Base-by-base conservation (phyloP, 1,140 invertebrate genomes). In the Drosophila kohkoa region DNA sequence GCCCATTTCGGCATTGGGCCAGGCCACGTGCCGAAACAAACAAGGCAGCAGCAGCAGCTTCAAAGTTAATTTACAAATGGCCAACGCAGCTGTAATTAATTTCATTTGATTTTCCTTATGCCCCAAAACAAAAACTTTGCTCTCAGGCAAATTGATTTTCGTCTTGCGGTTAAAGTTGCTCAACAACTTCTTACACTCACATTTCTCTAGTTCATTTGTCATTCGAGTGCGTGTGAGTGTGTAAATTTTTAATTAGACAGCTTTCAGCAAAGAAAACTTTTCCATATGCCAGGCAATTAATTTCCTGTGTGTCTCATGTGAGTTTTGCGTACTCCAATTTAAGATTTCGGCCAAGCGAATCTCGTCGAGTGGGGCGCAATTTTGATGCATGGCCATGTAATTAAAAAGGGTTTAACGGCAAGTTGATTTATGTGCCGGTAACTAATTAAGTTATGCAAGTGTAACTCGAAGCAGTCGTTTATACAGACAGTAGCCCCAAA, bases 51-150 rank as follows among this genome's bases (percentile, higher is more conserved):
- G 20, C 20, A 25, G 32, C 32, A 51, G 76, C 68, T 69, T 71
- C 60, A 79, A 80, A 87, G 71, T 81, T 89, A 89, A 89, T 89
- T 89, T 89, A 75, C 81, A 89, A 89, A 89, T 89, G 85, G 75
- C 67, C 71, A 82, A 63, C 46, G 57, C 71, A 75, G 67, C 71
- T 73, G 85, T 79, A 89, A 89, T 89, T 89, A 89, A 89, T 89
- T 89, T 89, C 68, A 85, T 89, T 89, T 89, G 85, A 89, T 89
- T 89, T 83, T 81, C 76, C 30, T 55, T 49, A 25, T 4, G 55
- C 60, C 46, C 51, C 68, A 68, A 89, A 89, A 25, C 41, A 28
- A 60, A 54, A 65, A 90, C 87, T 90, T 90, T 83, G 78, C 82
- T 90, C 76, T 90, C 74, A 83, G 62, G 45, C 66, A 90, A 90